Base-by-base conservation (phyloP, 1,140 invertebrate species). In the Drosophila novamexicana region DNA sequence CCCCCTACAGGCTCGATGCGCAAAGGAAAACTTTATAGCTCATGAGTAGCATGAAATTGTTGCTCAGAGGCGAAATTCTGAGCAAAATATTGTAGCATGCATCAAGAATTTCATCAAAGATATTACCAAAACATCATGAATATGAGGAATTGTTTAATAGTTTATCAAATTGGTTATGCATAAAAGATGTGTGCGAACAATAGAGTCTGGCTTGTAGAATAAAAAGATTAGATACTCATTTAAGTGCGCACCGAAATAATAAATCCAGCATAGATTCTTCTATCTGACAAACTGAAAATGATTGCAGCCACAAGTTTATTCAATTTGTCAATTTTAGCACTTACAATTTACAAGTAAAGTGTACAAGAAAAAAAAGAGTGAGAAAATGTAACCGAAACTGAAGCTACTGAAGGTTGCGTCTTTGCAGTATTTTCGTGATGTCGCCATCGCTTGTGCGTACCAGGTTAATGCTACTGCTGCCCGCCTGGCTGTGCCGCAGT, bases 401-500 rank as follows among this genome's bases (percentile, higher is more conserved):
- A 22, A 10, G 34, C n/a, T 16, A 34, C 29, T 45, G 54, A 3
- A 40, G 49, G 16, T 34, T 50, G 12, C 32, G 16, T 9, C 52
- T 16, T 12, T 58, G 72, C 1, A 75, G 14, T 29, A 75, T 75
- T 39, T 52, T 52, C 0, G 37, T 52, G 9, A 74, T 74, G 1
- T 58, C 45, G 1, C 40, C 16, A 37, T 75, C 72, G 44, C 34
- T 64, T 18, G 34, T 22, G 1, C 44, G 18, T 7, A 59, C 32
- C 12, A 70, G 34, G 12, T 70, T 39, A 2, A 64, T 16, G 4
- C 29, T 34, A 22, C 58, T 75, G 32, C 18, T 9, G 34, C 59
- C 58, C 1, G 34, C 52, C 2, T 66, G 67, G 1, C 72, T 61
- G 45, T 80, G 56, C 2, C 73, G 42, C 7, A 84, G 37, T 6